Conservation (phyloP, 2,113 vertebrate species). For the Odontesthes bonariensis region DNA sequence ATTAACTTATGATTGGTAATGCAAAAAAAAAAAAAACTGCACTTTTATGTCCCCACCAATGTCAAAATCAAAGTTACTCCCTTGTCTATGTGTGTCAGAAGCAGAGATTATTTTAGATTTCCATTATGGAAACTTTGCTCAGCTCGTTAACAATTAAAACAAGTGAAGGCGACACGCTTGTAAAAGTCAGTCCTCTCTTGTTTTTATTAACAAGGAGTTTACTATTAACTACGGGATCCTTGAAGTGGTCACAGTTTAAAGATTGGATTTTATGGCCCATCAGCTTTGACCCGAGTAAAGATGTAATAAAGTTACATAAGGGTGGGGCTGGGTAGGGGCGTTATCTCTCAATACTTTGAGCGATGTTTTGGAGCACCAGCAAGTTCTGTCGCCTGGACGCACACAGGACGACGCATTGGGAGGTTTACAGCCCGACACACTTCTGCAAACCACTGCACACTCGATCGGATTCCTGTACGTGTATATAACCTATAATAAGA, state of each 20-base stretch:
- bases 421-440: background rate
- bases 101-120: slow-evolving; percentile 47
- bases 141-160: slow-evolving; percentile 51
- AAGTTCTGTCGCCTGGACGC: background rate
- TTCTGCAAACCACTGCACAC: background rate
- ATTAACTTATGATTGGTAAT: no score
- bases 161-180: slow-evolving; percentile 40
- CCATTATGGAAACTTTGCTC: slow-evolving; percentile 66
- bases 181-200: slow-evolving; percentile 52
- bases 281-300: slow-evolving; percentile 37
- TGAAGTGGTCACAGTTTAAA: slow-evolving; percentile 69
- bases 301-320: slow-evolving; percentile 41
- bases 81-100: background rate
- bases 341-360: slow-evolving; percentile 4
- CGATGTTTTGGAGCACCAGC: background rate
- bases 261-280: slow-evolving; percentile 70
- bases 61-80: no score
- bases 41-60: no score
- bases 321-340: background rate
- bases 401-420: background rate
- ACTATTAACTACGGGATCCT: slow-evolving; percentile 63
- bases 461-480: background rate
- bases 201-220: slow-evolving; percentile 73
- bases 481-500: background rate
- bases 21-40: no score